Evolutionary conservation across 2,113 vertebrate genomes (phyloP), one percentile per base, ranked within the genome.

Genomic region (Cololabis saira): DNA sequence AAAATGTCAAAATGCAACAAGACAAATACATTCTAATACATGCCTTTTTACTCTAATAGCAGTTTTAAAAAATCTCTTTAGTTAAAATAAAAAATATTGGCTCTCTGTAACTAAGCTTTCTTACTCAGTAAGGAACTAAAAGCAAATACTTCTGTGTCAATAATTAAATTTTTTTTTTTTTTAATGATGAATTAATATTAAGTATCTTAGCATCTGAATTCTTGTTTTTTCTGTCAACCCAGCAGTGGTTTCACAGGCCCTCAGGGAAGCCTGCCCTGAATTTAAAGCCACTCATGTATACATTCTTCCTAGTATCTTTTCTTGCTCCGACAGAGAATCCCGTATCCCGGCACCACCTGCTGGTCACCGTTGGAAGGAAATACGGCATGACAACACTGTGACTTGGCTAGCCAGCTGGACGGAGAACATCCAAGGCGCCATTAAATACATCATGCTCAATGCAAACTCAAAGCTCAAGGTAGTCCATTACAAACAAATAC

Each of bases 391-490:
- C 81, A 85, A 78, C 81, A 57, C 81, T 0, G 71, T 92, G 37
- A 88, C 82, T 0, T 93, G 84, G 90, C 62, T 94, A 80, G 85
- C 70, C 4, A 89, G 90, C 79, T 92, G 92, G 90, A 90, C 84
- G 0, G 93, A 92, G 55, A 90, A 93, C 51, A 69, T 93, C 45
- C 85, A 89, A 74, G 80, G 84, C 9, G 66, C 65, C 21, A 83
- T 83, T 70, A 92, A 92, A 65, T 91, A 91, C 9, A 48, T 92
- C 42, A 83, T 94, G 93, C 91, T 94, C 17, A 94, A 93, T 13
- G 91, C 92, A 52, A 94, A 92, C 87, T 94, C 92, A 12, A 93
- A 94, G 53, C 90, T 95, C 21, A 94, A 93, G 93, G 93, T 94
- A 82, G 13, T 16, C 9, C 10, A 0, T 47, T 22, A 11, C 33